These are phyloP conservation scores for Listronotus bonariensis DNA, from an alignment of 1,140 invertebrate genomes.

Conservation along the genomic window DNA sequence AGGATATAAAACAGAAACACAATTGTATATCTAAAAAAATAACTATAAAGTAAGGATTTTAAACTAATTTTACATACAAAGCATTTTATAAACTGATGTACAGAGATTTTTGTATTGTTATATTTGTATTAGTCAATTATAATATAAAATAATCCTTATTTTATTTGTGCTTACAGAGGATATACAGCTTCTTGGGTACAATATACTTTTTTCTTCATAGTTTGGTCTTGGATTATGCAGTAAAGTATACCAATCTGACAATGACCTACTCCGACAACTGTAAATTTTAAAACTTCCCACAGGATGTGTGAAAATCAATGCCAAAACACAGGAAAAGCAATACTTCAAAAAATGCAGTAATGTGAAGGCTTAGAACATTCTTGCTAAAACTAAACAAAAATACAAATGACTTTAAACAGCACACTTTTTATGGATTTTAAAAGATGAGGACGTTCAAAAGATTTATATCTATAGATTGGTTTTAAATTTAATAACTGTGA, in stretches of 20 bases:
- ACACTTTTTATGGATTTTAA: too few relatives aligned
- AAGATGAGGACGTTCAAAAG: too few relatives aligned
- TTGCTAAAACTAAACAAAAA: conserved; percentile 66
- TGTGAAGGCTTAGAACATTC: conserved; percentile 71
- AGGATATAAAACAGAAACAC: conserved; percentile 91
- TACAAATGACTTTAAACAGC: too few relatives aligned
- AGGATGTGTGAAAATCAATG: conserved; percentile 78
- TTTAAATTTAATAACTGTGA: too few relatives aligned
- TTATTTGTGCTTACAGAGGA: conserved; percentile 76
- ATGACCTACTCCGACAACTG: conserved; percentile 75
- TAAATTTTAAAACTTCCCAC: conserved; percentile 72
- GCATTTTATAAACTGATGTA: background rate
- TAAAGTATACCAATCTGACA: conserved; percentile 96
- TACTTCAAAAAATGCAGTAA: conserved; percentile 83
- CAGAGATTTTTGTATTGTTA: too few relatives aligned
- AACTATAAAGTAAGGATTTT: background rate
- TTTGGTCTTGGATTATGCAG: conserved; percentile 92
- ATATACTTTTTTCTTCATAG: conserved; percentile 84
- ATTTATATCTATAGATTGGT: too few relatives aligned
- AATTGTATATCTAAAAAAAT: conserved; percentile 81
- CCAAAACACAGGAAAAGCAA: conserved; percentile 71
- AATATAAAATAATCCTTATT: background rate
- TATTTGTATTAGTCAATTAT: background rate
- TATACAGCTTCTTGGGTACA: conserved; percentile 97
- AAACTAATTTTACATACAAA: conserved; percentile 1